Conservation (phyloP, 2,113 vertebrate species). For the Actinemys pallida region DNA sequence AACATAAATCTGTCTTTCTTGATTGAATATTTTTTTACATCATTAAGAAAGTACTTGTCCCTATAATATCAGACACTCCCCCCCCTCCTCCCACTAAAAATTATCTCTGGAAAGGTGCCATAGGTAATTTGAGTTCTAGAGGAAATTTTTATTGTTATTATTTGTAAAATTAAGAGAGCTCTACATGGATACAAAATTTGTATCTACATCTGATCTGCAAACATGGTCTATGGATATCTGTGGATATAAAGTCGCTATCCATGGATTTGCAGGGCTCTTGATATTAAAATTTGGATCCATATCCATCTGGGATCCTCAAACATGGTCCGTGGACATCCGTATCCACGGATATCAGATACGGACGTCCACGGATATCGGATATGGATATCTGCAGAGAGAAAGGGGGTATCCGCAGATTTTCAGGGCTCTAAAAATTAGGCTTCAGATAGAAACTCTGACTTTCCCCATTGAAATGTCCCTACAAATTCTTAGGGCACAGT, state of each 20-base stretch:
- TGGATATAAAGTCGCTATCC: too few relatives aligned
- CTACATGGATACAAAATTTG: too few relatives aligned
- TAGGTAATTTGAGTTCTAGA: background rate
- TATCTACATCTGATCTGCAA: too few relatives aligned
- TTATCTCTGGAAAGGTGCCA: background rate
- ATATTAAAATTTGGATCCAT: too few relatives aligned
- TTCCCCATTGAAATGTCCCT: background rate
- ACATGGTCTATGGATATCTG: too few relatives aligned
- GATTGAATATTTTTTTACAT: background rate
- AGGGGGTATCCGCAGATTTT: too few relatives aligned
- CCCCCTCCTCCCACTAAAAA: background rate
- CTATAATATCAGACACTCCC: background rate
- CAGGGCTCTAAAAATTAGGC: background rate
- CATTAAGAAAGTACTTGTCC: background rate
- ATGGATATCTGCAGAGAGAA: too few relatives aligned
- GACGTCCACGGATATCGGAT: too few relatives aligned
- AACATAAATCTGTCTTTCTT: background rate
- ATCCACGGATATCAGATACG: too few relatives aligned
- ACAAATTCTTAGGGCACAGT: background rate
- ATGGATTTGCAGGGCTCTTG: too few relatives aligned
- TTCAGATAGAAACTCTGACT: background rate
- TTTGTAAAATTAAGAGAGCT: background rate
- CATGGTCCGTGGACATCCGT: too few relatives aligned
- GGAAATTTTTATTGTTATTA: background rate
- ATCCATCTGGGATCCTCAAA: too few relatives aligned